Conservation (phyloP, 2,797 vertebrate genomes). For the Botia kubotai region DNA sequence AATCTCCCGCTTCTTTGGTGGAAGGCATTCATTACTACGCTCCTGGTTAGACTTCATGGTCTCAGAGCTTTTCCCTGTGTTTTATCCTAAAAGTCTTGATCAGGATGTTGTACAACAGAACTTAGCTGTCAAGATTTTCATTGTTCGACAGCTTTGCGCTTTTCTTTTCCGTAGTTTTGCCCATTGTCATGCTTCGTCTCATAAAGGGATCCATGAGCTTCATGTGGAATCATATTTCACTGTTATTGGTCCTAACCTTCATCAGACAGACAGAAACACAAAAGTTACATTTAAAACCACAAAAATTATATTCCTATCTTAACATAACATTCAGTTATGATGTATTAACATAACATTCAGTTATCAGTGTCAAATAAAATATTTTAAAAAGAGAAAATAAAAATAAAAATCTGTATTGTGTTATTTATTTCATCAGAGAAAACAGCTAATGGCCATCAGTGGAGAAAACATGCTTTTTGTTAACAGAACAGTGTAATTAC, state of each 20-base stretch:
- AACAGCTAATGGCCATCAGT: neutral
- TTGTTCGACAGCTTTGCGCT: conserved; percentile 42
- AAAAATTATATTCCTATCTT: neutral
- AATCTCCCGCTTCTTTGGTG: conserved; percentile 98
- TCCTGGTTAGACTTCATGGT: conserved; percentile 99
- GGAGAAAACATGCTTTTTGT: neutral
- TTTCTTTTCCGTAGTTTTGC: conserved; percentile 4
- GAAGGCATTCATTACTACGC: conserved; percentile 97
- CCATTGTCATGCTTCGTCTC: conserved; percentile 69
- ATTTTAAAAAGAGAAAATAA: no score
- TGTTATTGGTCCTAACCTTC: conserved; percentile 73
- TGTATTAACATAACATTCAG: no score
- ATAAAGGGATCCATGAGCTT: conserved; percentile 86
- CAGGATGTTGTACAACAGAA: conserved; percentile 23
- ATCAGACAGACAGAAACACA: conserved; percentile 60
- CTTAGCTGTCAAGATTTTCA: conserved; percentile 24
- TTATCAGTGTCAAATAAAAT: no score
- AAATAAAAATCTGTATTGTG: neutral
- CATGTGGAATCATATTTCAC: conserved; percentile 98
- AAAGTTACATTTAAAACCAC: neutral
- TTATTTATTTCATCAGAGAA: neutral
- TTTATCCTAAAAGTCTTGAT: conserved; percentile 49
- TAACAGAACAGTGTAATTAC: neutral
- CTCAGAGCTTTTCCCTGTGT: conserved; percentile 28
- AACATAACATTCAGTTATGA: no score